Evolutionary conservation across 1,140 invertebrate genomes (phyloP).

Genomic region (Penaeus japonicus): DNA sequence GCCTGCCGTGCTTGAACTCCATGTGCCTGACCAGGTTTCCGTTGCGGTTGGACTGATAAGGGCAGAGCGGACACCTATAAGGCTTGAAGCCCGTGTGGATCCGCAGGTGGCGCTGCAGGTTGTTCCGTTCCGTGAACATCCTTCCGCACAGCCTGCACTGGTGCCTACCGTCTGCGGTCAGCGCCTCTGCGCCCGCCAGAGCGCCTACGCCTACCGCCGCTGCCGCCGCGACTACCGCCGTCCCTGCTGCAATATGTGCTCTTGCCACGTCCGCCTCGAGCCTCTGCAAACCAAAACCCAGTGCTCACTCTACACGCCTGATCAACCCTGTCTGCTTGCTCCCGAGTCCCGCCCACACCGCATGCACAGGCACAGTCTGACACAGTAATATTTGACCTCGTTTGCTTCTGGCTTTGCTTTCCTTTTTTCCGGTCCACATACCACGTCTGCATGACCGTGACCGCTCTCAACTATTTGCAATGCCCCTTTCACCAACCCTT

Average conservation of each 20-base stretch:
- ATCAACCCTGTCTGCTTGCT: neutral
- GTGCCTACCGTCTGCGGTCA: constrained; percentile 2
- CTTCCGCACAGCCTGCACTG: constrained; percentile 50
- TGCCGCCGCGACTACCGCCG: neutral
- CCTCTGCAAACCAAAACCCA: constrained; percentile 49
- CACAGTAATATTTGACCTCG: no score
- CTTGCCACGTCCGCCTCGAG: constrained; percentile 32
- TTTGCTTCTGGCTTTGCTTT: no score
- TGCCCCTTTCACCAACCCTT: no score
- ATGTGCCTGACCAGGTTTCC: constrained; percentile 52
- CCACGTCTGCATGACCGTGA: no score
- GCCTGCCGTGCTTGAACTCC: constrained; percentile 39
- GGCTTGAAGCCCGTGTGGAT: constrained; percentile 60
- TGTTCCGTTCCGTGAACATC: constrained; percentile 53
- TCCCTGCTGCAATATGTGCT: neutral
- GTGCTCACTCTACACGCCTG: constrained; percentile 1
- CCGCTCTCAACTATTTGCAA: no score
- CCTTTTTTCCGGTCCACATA: no score
- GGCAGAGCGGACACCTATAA: constrained; percentile 60
- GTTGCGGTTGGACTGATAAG: constrained; percentile 55
- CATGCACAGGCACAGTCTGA: neutral
- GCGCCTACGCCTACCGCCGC: constrained; percentile 11
- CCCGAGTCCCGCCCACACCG: neutral
- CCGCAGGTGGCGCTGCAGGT: constrained; percentile 58
- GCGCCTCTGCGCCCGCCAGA: constrained; percentile 16